These are phyloP conservation scores for Erannis defoliaria DNA, from an alignment of 2,888 invertebrate genomes.

Conservation along the genomic window DNA sequence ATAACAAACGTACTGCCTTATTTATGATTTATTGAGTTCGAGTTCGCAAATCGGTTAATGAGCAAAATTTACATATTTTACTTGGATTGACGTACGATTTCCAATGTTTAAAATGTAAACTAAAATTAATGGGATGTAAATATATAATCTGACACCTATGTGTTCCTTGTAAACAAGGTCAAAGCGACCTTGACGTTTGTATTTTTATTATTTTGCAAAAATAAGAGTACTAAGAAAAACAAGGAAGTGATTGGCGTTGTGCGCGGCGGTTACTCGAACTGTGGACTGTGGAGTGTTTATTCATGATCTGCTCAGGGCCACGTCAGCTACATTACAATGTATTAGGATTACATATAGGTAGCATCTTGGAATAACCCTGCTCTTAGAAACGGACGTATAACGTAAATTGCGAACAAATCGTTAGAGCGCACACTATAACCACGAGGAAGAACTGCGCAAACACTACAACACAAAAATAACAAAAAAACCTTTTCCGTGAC, in stretches of 20 bases:
- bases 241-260: constrained; percentile 74
- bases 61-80: constrained; percentile 16
- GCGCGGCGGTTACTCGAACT: constrained; percentile 62
- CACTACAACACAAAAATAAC: constrained; percentile 11
- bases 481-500: constrained; percentile 12
- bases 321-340: constrained; percentile 48
- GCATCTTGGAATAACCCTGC: constrained; percentile 28
- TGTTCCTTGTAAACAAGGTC: constrained; percentile 81
- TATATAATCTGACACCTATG: constrained; percentile 66
- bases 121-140: constrained; percentile 61
- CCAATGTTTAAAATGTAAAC: constrained; percentile 47
- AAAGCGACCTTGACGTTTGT: constrained; percentile 73
- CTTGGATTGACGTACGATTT: constrained; percentile 21
- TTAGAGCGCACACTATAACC: neutral
- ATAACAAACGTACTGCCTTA: constrained; percentile 12
- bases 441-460: constrained; percentile 26
- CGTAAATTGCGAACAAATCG: constrained; percentile 1
- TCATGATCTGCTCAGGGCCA: constrained; percentile 67
- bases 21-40: constrained; percentile 9
- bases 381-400: constrained; percentile 29
- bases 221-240: constrained; percentile 76
- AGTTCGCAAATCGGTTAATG: constrained; percentile 18
- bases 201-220: constrained; percentile 76
- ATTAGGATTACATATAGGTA: constrained; percentile 25
- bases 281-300: constrained; percentile 67